Base-by-base conservation (phyloP, 2,797 vertebrate genomes). In the Pseudochirops cupreus region DNA sequence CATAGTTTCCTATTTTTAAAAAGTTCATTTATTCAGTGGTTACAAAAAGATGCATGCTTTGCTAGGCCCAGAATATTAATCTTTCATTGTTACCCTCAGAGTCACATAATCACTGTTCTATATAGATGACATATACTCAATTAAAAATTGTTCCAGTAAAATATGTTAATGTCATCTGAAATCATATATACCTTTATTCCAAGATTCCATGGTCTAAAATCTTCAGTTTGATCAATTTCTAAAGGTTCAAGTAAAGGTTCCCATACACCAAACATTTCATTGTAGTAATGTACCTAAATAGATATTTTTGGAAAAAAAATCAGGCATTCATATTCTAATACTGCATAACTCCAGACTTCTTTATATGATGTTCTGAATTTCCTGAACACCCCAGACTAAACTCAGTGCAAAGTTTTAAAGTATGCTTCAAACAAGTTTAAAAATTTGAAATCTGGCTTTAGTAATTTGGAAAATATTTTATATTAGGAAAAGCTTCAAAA, bases 221-320 rank as follows among this genome's bases (percentile, higher is more conserved):
- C 98, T 1, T 99, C 99, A 96, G 97, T 99, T 91, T 98, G 98
- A 94, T 99, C 99, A 97, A 99, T 99, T 98, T 99, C 99, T 94
- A 99, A 98, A 0, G 99, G 99, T 98, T 99, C 99, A 98, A 99
- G 99, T 95, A 99, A 99, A 4, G 99, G 99, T 91, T 99, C 99
- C 99, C 99, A 99, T 10, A 99, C 99, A 3, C 99, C 99, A 99
- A 99, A 98, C 97, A 99, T 98, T 98, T 99, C 99, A 67, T 99
- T 99, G 97, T 99, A 99, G 98, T 99, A 99, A 98, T 99, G 99
- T 39, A 99, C 99, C 99, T 99, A 97, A 26, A 97, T 9, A 98
- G 67, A 97, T 7, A 97, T 92, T 94, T 94, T 94, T 33, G 24
- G 53, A 59, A 94, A 95, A 94, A 50, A 90, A 97, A 53, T 92